These are phyloP conservation scores for Danio aesculapii DNA, from an alignment of 2,797 vertebrate species.

Conservation along the genomic window DNA sequence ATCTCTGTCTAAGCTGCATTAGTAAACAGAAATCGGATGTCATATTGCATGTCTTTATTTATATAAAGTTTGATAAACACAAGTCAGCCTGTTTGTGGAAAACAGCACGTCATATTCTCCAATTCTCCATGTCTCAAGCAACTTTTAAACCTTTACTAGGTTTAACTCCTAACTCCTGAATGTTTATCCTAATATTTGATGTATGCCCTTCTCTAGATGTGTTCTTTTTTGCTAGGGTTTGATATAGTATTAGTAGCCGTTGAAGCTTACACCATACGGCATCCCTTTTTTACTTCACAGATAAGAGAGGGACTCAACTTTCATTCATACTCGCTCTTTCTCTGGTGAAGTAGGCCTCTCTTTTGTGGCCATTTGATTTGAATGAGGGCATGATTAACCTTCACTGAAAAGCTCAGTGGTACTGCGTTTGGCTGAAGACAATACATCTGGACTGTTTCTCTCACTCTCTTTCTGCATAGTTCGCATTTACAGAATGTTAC, in stretches of 20 bases:
- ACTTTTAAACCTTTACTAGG: no score
- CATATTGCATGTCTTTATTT: no score
- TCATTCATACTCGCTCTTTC: neutral
- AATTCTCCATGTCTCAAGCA: no score
- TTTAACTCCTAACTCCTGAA: neutral
- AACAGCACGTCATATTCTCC: no score
- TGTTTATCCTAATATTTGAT: neutral
- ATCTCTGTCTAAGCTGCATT: no score
- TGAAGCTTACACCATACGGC: neutral
- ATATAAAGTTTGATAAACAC: no score
- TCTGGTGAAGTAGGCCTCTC: neutral
- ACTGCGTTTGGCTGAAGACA: neutral
- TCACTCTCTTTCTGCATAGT: neutral
- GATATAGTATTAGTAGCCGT: neutral
- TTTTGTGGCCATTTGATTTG: neutral
- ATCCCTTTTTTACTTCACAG: neutral
- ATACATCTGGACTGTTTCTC: neutral
- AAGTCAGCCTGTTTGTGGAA: no score
- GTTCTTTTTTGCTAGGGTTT: neutral
- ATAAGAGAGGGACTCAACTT: neutral
- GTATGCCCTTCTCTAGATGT: neutral
- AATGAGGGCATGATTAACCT: constrained; percentile 17
- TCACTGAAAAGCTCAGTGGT: constrained; percentile 5
- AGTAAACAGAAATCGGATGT: no score
- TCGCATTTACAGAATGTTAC: neutral